Conservation (phyloP, 1,140 invertebrate genomes). For the Bombus terrestris region DNA sequence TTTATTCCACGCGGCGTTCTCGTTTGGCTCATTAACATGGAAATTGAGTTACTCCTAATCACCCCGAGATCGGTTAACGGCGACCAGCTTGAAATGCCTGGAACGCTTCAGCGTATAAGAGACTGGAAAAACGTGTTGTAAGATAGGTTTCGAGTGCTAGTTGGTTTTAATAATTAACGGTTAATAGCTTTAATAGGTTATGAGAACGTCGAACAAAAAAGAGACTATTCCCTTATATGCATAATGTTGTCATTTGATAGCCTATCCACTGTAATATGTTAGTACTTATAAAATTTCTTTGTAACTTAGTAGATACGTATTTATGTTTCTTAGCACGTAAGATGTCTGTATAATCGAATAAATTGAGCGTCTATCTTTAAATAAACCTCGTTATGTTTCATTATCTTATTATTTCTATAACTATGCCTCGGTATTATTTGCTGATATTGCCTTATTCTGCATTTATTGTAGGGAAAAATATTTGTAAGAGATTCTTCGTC, state of each 20-base stretch:
- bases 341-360: too few species aligned
- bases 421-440: too few species aligned
- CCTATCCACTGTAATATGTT: background rate
- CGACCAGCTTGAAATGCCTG: background rate
- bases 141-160: background rate
- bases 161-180: background rate
- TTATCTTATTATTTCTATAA: too few species aligned
- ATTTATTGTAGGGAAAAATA: too few species aligned
- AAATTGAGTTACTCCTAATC: constrained; percentile 8
- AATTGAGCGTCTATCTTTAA: too few species aligned
- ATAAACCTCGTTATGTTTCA: too few species aligned
- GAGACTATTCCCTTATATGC: background rate
- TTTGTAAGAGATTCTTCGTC: too few species aligned
- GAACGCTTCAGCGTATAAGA: background rate
- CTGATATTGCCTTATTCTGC: too few species aligned
- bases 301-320: background rate
- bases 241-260: background rate
- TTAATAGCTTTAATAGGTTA: background rate
- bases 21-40: background rate
- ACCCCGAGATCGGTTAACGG: background rate
- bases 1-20: background rate
- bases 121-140: background rate
- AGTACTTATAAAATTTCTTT: background rate
- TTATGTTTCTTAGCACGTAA: too few species aligned
- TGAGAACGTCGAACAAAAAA: background rate